Evolutionary conservation across 2,113 vertebrate species (phyloP).

Genomic region (Egretta garzetta): DNA sequence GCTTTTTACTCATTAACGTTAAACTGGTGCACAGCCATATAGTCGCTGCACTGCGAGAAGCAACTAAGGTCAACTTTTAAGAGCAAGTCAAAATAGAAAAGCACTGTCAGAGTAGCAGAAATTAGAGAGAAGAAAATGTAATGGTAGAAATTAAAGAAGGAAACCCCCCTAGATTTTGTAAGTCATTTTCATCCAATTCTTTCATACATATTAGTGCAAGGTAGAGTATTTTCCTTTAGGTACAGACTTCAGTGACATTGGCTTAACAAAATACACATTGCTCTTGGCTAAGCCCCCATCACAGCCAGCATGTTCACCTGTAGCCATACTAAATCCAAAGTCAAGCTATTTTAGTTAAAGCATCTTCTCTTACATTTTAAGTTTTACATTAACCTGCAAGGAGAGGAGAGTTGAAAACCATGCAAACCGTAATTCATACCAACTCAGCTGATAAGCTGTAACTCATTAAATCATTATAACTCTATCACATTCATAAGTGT

Average conservation of each 20-base stretch:
- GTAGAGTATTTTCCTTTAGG: background rate
- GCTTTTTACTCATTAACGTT: background rate
- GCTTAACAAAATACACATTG: background rate
- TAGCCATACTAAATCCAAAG: background rate
- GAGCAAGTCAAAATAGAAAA: background rate
- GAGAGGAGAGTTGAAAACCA: background rate
- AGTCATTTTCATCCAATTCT: background rate
- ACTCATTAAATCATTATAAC: constrained; percentile 20
- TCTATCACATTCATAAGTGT: background rate
- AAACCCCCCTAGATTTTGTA: background rate
- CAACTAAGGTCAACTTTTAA: background rate
- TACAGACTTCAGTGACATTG: background rate
- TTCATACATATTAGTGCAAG: background rate
- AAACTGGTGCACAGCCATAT: background rate
- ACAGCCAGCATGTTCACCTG: background rate
- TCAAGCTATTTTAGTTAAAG: background rate
- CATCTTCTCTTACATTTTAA: background rate
- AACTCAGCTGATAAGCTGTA: background rate
- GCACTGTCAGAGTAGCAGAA: background rate
- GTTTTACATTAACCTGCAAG: background rate
- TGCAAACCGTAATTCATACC: background rate
- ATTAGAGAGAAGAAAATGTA: background rate
- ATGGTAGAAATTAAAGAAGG: background rate
- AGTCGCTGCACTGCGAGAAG: background rate
- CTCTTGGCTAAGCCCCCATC: background rate